Conservation (phyloP, 2,888 invertebrate species). For the Sphaerophoria rueppellii region DNA sequence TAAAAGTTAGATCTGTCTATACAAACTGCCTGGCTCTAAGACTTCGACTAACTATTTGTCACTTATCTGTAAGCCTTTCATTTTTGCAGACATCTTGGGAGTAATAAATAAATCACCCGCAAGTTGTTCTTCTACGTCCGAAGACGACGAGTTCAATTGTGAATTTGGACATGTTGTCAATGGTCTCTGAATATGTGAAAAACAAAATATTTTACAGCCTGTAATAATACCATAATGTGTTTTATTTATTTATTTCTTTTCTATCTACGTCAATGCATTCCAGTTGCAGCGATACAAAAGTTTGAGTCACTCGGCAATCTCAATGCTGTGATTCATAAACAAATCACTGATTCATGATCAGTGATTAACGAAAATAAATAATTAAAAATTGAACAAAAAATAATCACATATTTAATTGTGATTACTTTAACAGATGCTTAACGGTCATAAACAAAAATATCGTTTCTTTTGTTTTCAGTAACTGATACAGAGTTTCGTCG, state of each 20-base stretch:
- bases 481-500: constrained; percentile 91
- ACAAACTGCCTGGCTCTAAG: no score
- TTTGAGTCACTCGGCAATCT: constrained; percentile 5
- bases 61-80: no score
- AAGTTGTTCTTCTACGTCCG: no score
- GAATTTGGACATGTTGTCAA: no score
- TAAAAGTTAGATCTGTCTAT: no score
- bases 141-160: no score
- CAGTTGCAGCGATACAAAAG: background rate
- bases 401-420: background rate
- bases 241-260: background rate
- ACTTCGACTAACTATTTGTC: no score
- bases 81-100: no score
- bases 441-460: background rate
- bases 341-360: constrained; percentile 1
- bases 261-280: background rate
- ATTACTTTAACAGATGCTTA: no score
- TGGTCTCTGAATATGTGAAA: no score
- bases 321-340: constrained; percentile 7
- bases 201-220: no score
- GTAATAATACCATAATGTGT: background rate
- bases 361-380: background rate
- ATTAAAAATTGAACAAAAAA: constrained; percentile 5
- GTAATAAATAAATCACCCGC: no score
- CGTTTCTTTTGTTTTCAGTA: constrained; percentile 83